Evolutionary conservation across 2,888 invertebrate species (phyloP), one percentile per base, ranked within the genome.

Genomic region (Epistrophella euchroma): DNA sequence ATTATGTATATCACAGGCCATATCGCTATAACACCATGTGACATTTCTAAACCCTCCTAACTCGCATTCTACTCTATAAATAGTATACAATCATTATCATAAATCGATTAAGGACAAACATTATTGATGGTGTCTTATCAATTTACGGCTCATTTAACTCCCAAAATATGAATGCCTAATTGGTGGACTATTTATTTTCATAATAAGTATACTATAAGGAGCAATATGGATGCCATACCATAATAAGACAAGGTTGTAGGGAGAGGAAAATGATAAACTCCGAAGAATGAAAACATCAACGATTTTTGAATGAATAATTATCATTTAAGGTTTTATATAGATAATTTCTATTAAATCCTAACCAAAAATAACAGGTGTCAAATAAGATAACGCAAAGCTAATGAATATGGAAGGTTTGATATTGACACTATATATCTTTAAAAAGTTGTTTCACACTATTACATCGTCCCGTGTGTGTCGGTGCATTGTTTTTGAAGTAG

Each of bases 81-180:
- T 50, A 55, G 35, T 35, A 52, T 45, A n/a, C n/a, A 50, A 50
- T 47, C 62, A 55, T 78, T 55, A 74, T 71, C 70, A 64, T 74
- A 72, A 72, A 79, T 78, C 79, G 79, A 58, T 60, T 52, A 68
- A 70, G 60, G 62, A 73, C 82, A 86, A 78, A 43, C 40, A 62
- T 68, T 68, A 68, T 82, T 78, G 82, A 82, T 82, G 86, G 86
- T 82, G 86, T 82, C 78, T 82, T 86, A 86, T 86, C 86, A 71
- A 81, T 86, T 86, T 76, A 82, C 70, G 74, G 66, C 70, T 77
- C 78, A 82, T 86, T 86, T 78, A 77, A 40, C 82, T 64, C 78
- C 82, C 15, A 47, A 47, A 62, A 78, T 77, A 76, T 70, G 68
- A 86, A 82, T 82, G 71, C 58, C 64, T 86, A 82, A 86, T 86